phyloP scores from a whole-genome alignment of 2,113 vertebrate genomes.

The Gulo gulo region DNA sequence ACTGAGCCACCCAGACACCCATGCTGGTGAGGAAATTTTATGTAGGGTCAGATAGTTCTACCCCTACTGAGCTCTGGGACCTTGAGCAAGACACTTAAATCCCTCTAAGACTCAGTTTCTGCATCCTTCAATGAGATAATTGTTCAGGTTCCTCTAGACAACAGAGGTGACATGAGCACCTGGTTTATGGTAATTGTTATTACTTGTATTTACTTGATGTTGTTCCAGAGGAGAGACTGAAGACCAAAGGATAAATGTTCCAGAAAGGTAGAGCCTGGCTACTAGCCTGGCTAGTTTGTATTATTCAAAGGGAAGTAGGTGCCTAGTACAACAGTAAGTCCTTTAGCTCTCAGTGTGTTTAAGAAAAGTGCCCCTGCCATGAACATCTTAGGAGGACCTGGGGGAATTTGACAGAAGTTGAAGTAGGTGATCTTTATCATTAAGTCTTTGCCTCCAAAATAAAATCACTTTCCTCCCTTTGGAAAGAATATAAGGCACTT shows the following conservation, averaged over 20 bases:
- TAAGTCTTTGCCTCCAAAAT: background rate
- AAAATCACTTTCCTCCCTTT: background rate
- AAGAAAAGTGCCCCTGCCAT: background rate
- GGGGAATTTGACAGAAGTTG: background rate
- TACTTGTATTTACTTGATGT: constrained; percentile 1
- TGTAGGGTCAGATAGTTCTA: background rate
- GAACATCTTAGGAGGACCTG: background rate
- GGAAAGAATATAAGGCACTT: background rate
- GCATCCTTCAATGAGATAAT: background rate
- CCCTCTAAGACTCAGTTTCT: background rate
- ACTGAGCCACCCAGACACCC: background rate
- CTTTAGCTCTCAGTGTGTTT: background rate
- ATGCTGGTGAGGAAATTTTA: background rate
- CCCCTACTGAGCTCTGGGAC: background rate
- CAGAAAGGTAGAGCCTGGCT: background rate
- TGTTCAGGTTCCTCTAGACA: background rate
- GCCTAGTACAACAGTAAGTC: background rate
- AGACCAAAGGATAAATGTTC: background rate
- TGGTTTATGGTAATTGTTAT: background rate
- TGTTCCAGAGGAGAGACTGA: background rate
- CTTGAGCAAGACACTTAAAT: background rate
- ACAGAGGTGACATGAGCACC: background rate
- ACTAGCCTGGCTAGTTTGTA: background rate
- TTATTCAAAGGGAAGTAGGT: background rate
- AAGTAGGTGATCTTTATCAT: background rate